Conservation (phyloP, 2,113 vertebrate genomes). For the Buteo buteo region DNA sequence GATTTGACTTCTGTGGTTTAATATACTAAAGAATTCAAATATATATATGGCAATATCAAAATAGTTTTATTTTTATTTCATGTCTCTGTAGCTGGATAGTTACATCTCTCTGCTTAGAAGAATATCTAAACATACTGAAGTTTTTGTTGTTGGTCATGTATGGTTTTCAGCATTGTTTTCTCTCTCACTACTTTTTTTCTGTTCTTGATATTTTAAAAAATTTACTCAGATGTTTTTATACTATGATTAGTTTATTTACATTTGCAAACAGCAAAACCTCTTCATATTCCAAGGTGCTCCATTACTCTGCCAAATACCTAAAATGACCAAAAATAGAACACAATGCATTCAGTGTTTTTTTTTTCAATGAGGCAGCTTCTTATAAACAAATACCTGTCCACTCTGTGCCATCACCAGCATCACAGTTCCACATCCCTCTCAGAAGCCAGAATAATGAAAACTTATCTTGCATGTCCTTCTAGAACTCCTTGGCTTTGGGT, state of each 20-base stretch:
- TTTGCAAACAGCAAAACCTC: neutral
- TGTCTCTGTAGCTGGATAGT: neutral
- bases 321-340: neutral
- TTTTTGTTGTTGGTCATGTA: neutral
- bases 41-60: neutral
- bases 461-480: neutral
- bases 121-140: neutral
- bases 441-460: neutral
- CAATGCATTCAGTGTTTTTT: neutral
- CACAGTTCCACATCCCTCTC: neutral
- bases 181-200: neutral
- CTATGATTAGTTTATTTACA: neutral
- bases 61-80: neutral
- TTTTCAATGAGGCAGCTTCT: neutral
- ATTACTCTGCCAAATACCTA: neutral
- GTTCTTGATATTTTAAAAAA: neutral
- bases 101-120: neutral
- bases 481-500: neutral
- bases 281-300: neutral
- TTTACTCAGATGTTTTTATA: neutral
- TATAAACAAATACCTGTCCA: neutral
- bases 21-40: neutral
- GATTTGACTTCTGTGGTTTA: neutral
- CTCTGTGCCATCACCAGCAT: neutral
- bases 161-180: neutral